Evolutionary conservation across 2,888 invertebrate species (phyloP).

Genomic region (Drosophila nr. fundita): DNA sequence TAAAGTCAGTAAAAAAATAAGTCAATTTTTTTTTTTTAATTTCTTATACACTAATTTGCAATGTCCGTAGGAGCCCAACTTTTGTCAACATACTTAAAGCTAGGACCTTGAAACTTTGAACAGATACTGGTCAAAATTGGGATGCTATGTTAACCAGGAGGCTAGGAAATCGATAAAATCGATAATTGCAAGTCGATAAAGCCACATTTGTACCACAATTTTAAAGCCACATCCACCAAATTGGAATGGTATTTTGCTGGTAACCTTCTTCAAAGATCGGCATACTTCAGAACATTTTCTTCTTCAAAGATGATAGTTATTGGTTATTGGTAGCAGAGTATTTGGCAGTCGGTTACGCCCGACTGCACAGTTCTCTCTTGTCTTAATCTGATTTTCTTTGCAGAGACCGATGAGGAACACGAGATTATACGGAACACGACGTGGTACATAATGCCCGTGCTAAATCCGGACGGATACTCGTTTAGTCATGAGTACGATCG

Average conservation of each 20-base stretch:
- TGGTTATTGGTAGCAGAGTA: not conserved
- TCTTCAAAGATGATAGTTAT: not conserved
- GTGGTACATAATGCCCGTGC: conserved; percentile 91
- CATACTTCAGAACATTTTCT: not conserved
- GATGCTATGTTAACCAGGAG: too few species aligned
- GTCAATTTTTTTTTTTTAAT: too few species aligned
- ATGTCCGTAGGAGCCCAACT: too few species aligned
- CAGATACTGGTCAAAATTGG: too few species aligned
- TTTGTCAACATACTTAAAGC: too few species aligned
- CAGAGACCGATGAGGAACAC: conserved; percentile 72
- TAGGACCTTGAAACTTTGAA: too few species aligned
- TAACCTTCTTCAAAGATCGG: not conserved
- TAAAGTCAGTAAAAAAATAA: not conserved
- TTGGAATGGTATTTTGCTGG: not conserved
- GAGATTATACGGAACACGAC: conserved; percentile 82
- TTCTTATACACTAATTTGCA: too few species aligned
- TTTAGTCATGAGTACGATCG: conserved; percentile 90
- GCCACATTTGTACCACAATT: too few species aligned
- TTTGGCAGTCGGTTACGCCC: not conserved
- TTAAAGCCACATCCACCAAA: too few species aligned
- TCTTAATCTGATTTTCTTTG: not conserved
- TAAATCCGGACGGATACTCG: conserved; percentile 92
- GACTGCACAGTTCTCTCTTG: not conserved
- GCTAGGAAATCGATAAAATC: too few species aligned
- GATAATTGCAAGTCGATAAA: too few species aligned